phyloP scores from a whole-genome alignment of 1,140 invertebrate genomes.

The Aphidius gifuensis region DNA sequence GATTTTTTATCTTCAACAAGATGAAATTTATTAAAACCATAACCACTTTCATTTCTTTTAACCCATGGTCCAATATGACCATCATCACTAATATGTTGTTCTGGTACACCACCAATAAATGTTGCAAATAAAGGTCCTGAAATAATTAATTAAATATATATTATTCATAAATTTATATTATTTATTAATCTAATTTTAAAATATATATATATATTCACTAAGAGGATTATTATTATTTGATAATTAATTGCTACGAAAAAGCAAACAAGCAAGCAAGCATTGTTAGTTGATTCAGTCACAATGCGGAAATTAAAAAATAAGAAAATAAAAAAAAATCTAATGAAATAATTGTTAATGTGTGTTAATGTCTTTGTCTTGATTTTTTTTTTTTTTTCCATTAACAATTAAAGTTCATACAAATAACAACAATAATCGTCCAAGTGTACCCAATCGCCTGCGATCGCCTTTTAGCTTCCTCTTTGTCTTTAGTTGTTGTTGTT shows the following conservation, averaged over 20 bases:
- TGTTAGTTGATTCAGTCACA: too few relatives aligned
- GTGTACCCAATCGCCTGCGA: slow-evolving; percentile 50
- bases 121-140: slow-evolving; percentile 42
- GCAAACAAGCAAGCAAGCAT: too few relatives aligned
- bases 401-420: slow-evolving; percentile 28
- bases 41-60: slow-evolving; percentile 40
- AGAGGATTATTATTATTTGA: not conserved
- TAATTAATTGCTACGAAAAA: not conserved
- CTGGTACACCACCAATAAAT: slow-evolving; percentile 45
- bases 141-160: slow-evolving; percentile 20
- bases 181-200: not conserved
- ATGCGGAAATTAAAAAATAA: not conserved
- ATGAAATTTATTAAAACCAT: slow-evolving; percentile 46
- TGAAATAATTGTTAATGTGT: slow-evolving; percentile 5
- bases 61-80: slow-evolving; percentile 48
- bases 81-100: slow-evolving; percentile 43
- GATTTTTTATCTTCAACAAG: slow-evolving; percentile 45
- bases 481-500: slow-evolving; percentile 37
- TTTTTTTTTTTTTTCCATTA: slow-evolving; percentile 21
- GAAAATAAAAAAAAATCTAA: not conserved
- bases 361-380: slow-evolving; percentile 16
- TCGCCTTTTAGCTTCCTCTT: slow-evolving; percentile 46
- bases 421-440: slow-evolving; percentile 32
- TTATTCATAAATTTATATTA: not conserved
- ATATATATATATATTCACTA: not conserved